A percentile compares a stretch with the other conserved stretches of the same genome.
These are phyloP conservation scores for Enteromius trimaculatus DNA, from an alignment of 2,797 vertebrate genomes.

Conservation along the genomic window DNA sequence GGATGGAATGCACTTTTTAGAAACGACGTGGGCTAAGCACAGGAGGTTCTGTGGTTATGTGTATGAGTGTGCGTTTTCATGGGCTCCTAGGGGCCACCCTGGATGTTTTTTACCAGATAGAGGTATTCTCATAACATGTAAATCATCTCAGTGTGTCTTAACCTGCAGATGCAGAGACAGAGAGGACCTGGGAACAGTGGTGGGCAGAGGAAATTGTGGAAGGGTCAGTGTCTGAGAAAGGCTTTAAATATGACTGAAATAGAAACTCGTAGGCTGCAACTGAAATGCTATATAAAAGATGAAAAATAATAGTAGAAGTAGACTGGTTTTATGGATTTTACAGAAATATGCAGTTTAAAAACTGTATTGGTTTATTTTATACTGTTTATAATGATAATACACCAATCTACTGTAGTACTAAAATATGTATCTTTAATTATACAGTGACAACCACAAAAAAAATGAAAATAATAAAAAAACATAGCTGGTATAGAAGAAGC, in stretches of 20 bases:
- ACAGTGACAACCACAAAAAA: neutral
- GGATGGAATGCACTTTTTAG: slow-evolving; percentile 78
- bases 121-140: slow-evolving; percentile 24
- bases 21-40: slow-evolving; percentile 56
- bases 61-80: slow-evolving; percentile 7
- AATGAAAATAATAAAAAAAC: no score
- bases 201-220: slow-evolving; percentile 2
- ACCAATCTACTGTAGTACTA: neutral
- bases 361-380: neutral
- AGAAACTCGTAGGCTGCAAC: neutral
- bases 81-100: slow-evolving; percentile 60
- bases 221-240: slow-evolving; percentile 2
- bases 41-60: slow-evolving; percentile 24
- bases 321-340: neutral
- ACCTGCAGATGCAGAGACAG: slow-evolving; percentile 41
- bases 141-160: slow-evolving; percentile 30
- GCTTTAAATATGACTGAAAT: slow-evolving; percentile 10
- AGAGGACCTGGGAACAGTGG: slow-evolving; percentile 65
- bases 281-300: neutral
- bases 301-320: neutral
- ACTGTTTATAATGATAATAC: neutral
- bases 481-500: neutral
- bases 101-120: slow-evolving; percentile 12
- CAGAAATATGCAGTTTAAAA: neutral
- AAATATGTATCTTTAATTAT: neutral